Conservation (phyloP, 2,113 vertebrate genomes). For the Calyptommatus sinebrachiatus region DNA sequence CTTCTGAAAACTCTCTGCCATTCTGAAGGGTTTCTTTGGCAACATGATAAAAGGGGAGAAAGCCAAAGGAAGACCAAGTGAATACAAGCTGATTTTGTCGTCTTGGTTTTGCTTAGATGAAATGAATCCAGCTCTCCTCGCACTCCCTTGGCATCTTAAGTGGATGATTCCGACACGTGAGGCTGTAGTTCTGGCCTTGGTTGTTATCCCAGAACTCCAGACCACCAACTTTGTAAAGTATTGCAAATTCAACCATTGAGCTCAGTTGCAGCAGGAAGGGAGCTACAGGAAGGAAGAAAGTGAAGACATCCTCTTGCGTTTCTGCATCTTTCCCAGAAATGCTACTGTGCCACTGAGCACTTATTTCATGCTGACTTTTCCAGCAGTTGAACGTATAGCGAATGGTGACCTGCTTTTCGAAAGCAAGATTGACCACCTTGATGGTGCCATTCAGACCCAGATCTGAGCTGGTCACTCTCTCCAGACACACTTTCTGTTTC, state of each 20-base stretch:
- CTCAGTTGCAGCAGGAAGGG: constrained; percentile 84
- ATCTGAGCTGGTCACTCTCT: constrained; percentile 82
- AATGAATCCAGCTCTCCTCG: constrained; percentile 93
- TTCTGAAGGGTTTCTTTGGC: constrained; percentile 25
- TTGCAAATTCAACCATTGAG: constrained; percentile 82
- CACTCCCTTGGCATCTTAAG: constrained; percentile 86
- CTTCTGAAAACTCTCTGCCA: constrained; percentile 3
- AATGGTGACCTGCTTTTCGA: constrained; percentile 84
- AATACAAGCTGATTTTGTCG: neutral
- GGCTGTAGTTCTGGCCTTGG: constrained; percentile 81
- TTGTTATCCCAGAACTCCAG: constrained; percentile 91
- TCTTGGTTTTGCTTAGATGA: constrained; percentile 71
- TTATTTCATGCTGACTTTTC: constrained; percentile 73
- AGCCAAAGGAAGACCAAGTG: constrained; percentile 2
- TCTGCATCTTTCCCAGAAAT: constrained; percentile 24
- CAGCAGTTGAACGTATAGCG: constrained; percentile 89
- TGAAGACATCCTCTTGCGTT: constrained; percentile 77
- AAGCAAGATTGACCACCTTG: constrained; percentile 85
- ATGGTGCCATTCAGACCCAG: constrained; percentile 84
- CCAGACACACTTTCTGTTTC: constrained; percentile 81
- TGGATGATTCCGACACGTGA: constrained; percentile 82
- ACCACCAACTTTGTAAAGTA: constrained; percentile 78
- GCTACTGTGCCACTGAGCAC: constrained; percentile 76
- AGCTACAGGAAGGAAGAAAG: constrained; percentile 86
- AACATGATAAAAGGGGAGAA: constrained; percentile 28